These are phyloP conservation scores for Casuarius casuarius DNA, from an alignment of 2,113 vertebrate genomes.

Conservation along the genomic window DNA sequence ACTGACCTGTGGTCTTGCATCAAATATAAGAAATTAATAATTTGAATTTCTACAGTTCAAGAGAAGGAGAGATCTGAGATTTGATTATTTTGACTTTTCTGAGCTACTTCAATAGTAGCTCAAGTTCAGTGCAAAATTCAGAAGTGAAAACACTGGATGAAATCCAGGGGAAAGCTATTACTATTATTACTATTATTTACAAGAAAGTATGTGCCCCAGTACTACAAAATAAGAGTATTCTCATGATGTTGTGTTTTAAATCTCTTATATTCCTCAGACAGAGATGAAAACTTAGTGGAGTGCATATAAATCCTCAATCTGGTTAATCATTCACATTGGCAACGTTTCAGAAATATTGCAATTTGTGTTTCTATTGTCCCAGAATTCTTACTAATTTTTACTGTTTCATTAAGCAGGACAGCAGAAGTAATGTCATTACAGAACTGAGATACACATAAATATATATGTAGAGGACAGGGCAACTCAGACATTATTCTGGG, in stretches of 20 bases:
- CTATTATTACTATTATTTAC: background rate
- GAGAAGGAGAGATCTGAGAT: background rate
- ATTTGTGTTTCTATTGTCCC: background rate
- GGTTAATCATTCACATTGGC: background rate
- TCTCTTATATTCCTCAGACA: background rate
- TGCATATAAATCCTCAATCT: accelerated
- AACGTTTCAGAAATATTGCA: background rate
- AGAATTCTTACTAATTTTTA: background rate
- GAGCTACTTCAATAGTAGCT: background rate
- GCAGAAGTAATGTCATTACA: background rate
- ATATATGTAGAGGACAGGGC: background rate
- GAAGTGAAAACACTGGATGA: background rate
- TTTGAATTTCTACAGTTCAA: background rate
- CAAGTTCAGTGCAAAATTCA: background rate
- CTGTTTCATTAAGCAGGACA: background rate
- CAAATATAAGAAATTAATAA: background rate
- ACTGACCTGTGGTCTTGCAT: background rate
- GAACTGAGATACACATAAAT: background rate
- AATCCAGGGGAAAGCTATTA: background rate
- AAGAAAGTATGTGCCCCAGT: background rate
- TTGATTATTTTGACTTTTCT: background rate
- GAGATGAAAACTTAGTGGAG: background rate
- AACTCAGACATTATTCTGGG: background rate
- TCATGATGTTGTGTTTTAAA: background rate
- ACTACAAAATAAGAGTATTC: background rate